A percentile compares a stretch with the other conserved stretches of the same genome.
These are phyloP conservation scores for Linyphia triangularis DNA, from an alignment of 2,888 invertebrate species.

Conservation along the genomic window DNA sequence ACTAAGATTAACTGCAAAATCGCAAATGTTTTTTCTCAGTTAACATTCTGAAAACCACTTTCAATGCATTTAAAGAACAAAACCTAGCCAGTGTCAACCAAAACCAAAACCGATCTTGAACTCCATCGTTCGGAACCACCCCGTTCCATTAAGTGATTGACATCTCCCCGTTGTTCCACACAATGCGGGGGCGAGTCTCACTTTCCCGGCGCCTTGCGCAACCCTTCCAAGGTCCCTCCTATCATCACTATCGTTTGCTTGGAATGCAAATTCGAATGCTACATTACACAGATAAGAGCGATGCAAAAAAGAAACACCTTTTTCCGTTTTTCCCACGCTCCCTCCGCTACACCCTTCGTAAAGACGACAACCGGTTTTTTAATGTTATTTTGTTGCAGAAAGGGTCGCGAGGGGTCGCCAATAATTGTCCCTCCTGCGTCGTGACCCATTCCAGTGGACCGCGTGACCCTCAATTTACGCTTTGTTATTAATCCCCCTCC, in stretches of 20 bases:
- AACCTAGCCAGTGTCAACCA: too few species aligned
- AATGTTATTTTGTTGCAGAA: not conserved
- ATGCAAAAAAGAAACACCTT: slow-evolving; percentile 29
- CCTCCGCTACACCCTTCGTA: slow-evolving; percentile 31
- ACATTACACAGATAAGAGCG: slow-evolving; percentile 44
- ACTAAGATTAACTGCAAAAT: too few species aligned
- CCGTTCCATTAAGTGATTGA: slow-evolving; percentile 37
- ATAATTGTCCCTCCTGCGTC: slow-evolving; percentile 71
- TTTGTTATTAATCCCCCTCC: slow-evolving; percentile 5
- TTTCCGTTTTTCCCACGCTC: slow-evolving; percentile 65
- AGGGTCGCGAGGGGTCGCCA: slow-evolving; percentile 68
- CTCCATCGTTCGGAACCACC: not conserved
- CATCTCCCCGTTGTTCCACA: slow-evolving; percentile 24
- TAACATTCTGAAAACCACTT: too few species aligned
- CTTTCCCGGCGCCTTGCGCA: slow-evolving; percentile 31
- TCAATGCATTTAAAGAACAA: too few species aligned
- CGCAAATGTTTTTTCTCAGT: too few species aligned
- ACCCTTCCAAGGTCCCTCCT: slow-evolving; percentile 23
- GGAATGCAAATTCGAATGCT: slow-evolving; percentile 67
- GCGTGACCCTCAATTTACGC: slow-evolving; percentile 70
- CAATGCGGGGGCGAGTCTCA: slow-evolving; percentile 58
- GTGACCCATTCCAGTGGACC: slow-evolving; percentile 69
- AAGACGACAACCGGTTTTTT: slow-evolving; percentile 65
- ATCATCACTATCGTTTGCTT: slow-evolving; percentile 1
- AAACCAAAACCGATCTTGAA: not conserved